phyloP scores from a whole-genome alignment of 2,888 invertebrate species.

The Osedax frankpressi region DNA sequence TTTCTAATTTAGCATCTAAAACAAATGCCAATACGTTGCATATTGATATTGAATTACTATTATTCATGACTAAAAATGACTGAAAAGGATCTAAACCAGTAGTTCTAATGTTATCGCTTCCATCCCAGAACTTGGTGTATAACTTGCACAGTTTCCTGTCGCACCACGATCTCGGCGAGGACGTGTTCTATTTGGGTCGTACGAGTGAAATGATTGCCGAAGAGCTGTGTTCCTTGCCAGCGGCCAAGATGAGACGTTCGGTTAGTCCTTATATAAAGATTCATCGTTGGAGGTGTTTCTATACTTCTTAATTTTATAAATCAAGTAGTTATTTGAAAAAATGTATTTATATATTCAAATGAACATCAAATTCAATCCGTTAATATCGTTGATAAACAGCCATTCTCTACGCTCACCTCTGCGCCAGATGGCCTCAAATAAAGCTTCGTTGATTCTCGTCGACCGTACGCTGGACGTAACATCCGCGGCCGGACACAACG shows the following conservation, averaged over 20 bases:
- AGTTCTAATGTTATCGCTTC: background rate
- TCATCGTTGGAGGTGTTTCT: no score
- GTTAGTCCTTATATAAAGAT: no score
- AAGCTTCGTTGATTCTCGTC: conserved; percentile 47
- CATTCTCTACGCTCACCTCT: background rate
- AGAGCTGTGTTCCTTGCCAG: conserved; percentile 53
- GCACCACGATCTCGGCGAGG: conserved; percentile 55
- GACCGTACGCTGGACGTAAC: conserved; percentile 59
- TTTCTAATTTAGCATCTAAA: no score
- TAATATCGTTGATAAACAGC: background rate
- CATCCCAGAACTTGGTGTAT: conserved; percentile 33
- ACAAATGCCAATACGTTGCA: no score
- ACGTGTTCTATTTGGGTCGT: conserved; percentile 56
- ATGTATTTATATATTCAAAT: no score
- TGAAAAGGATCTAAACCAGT: no score
- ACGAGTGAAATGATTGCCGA: conserved; percentile 55
- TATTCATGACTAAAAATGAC: no score
- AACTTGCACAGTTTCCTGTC: conserved; percentile 50
- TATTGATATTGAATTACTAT: no score
- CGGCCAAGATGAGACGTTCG: conserved; percentile 52
- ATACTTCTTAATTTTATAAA: no score
- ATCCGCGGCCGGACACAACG: conserved; percentile 53
- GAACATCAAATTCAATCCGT: no score
- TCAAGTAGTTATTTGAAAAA: no score
- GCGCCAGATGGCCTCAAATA: conserved; percentile 35